A percentile compares a stretch with the other conserved stretches of the same genome.
Conservation (phyloP, 2,888 invertebrate species). For the Slavum lentiscoides region DNA sequence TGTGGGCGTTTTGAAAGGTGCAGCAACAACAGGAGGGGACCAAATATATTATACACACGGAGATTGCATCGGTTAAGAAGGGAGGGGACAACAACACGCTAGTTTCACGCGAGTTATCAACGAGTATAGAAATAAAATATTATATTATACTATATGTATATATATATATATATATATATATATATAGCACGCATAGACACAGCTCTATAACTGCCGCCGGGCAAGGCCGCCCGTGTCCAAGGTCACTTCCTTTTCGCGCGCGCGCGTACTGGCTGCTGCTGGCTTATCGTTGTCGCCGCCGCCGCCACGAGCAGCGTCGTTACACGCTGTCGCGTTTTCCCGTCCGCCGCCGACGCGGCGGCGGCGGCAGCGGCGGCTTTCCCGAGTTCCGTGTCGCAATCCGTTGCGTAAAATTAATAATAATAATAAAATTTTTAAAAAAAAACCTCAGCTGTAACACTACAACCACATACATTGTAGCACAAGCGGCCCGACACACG, state of each 20-base stretch:
- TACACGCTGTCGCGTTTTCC: slow-evolving; percentile 48
- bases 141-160: not conserved
- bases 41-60: not conserved
- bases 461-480: too few relatives aligned
- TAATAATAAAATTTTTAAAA: not conserved
- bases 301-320: not conserved
- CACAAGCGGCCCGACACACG: not conserved
- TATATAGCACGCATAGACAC: not conserved
- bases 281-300: not conserved
- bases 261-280: not conserved
- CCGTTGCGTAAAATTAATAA: slow-evolving; percentile 38
- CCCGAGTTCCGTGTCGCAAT: slow-evolving; percentile 44
- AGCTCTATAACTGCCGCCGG: slow-evolving; percentile 16
- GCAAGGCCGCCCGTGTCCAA: slow-evolving; percentile 42
- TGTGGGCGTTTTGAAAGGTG: slow-evolving; percentile 32
- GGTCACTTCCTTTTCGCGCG: slow-evolving; percentile 50
- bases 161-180: not conserved
- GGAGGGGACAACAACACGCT: not conserved
- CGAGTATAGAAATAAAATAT: not conserved
- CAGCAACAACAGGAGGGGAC: not conserved
- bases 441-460: slow-evolving; percentile 26
- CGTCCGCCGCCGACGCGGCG: slow-evolving; percentile 18
- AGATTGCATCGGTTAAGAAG: not conserved
- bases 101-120: slow-evolving; percentile 26
- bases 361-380: slow-evolving; percentile 34